Base-by-base conservation (phyloP, 2,797 vertebrate genomes). In the Bovichtus diacanthus region DNA sequence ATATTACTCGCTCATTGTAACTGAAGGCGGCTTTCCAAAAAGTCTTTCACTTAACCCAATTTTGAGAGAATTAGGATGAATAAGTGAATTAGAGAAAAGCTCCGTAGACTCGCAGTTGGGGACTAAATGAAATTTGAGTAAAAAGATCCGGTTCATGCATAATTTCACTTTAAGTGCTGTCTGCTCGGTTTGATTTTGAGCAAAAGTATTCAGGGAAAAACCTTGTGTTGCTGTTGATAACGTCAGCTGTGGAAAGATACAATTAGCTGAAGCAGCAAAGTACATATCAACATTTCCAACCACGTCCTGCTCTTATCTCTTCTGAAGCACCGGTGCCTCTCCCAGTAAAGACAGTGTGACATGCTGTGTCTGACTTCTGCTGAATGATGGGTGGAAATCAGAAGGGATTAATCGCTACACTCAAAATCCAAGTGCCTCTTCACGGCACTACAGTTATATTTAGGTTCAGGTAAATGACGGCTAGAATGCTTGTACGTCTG, bases 351-450 rank as follows among this genome's bases (percentile, higher is more conserved):
- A 70, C n/a, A 65, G 41, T 65, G 51, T 74, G 76, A 88, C 85
- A 60, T 27, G 43, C 63, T 49, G 75, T 67, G 61, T 77, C 74
- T 51, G 55, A 50, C 67, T 54, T 44, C 3, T 16, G 58, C 55
- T 83, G 83, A 83, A 21, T 29, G 77, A 76, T 59, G 58, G 64
- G n/a, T 67, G 47, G 65, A 79, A 89, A 87, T 90, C 87, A 72
- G 74, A n/a, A 51, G 64, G 38, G 18, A 74, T 60, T 70, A 80
- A 81, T 84, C 47, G 53, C 69, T 63, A 49, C 78, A 74, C 79
- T 84, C 59, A 39, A 41, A 78, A 64, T 74, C 63, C 36, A 63
- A 83, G 72, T 66, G 53, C 51, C 13, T 54, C 56, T 75, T 80
- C 29, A 51, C 39, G 5, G 68, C 75, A 46, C 60, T 27, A 2